Evolutionary conservation across 2,888 invertebrate species (phyloP), one percentile per base, ranked within the genome.

Genomic region (Folsomia candida): DNA sequence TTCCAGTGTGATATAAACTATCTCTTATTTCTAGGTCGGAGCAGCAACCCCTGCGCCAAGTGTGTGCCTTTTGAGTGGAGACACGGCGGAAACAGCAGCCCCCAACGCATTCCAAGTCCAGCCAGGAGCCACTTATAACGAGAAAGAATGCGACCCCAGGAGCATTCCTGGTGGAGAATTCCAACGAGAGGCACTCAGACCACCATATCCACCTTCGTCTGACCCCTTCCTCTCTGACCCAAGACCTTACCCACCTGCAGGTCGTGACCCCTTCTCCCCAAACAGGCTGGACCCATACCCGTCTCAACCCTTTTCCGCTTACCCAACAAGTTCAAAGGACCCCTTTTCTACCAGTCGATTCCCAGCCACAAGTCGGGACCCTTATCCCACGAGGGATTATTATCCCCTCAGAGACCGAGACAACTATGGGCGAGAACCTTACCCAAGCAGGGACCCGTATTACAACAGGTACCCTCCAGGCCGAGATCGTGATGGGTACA

Each of bases 1-100:
- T n/a, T n/a, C n/a, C n/a, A n/a, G n/a, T n/a, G n/a, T n/a, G n/a
- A n/a, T n/a, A n/a, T n/a, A n/a, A 54, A 59, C 59, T 29, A n/a
- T 18, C 2, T 4, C 11, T 54, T n/a, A 18, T 26, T 26, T n/a
- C 28, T 58, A 22, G 28, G 18, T 22, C 69, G 67, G 70, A 67
- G 47, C 74, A n/a, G 72, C 70, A 51, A 29, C 72, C 4, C 81
- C 82, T 70, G 79, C 75, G 2, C 75, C 73, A 51, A 75, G 75
- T 26, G 58, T 82, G 29, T 84, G 84, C 70, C 80, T 83, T 47
- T 76, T 84, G 70, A 83, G 83, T 75, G 83, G 83, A 11, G 83
- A 83, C 71, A 82, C 82, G 27, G 82, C 81, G 1, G 78, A 81
- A 11, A 81, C 81, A 68, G 81, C 83, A 1, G 83, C 81, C 6